phyloP scores from a whole-genome alignment of 92 coral and sea anemone genomes.

The Virgularia gustaviana region DNA sequence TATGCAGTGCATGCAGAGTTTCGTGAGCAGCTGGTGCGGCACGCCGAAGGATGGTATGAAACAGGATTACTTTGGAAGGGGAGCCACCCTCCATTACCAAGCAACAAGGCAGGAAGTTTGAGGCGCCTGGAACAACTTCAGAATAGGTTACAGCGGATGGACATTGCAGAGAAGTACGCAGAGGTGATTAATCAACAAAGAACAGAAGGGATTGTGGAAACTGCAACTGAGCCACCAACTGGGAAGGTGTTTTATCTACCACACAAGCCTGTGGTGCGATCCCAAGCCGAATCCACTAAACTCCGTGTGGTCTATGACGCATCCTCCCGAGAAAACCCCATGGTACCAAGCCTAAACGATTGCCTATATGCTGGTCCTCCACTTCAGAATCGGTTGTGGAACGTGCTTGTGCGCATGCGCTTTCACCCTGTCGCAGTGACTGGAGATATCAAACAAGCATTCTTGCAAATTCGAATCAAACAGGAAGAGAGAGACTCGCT shows the following conservation, averaged over 20 bases:
- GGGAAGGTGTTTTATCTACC: constrained; percentile 27
- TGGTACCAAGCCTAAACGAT: too few species aligned
- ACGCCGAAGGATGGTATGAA: constrained; percentile 33
- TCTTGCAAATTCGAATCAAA: too few species aligned
- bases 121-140: too few species aligned
- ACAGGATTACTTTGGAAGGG: constrained; percentile 32
- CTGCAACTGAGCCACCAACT: constrained; percentile 8
- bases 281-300: constrained; percentile 4
- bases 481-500: too few species aligned
- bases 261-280: constrained; percentile 28
- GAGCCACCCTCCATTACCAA: too few species aligned
- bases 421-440: too few species aligned
- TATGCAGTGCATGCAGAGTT: too few species aligned
- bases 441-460: too few species aligned
- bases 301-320: constrained; percentile 8
- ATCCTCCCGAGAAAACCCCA: constrained; percentile 13
- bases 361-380: too few species aligned
- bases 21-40: too few species aligned
- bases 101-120: neutral
- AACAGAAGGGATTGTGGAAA: constrained; percentile 17
- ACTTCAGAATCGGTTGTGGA: too few species aligned
- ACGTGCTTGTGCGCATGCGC: too few species aligned
- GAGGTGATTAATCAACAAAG: constrained; percentile 7
- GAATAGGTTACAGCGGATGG: neutral
- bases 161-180: neutral